These are phyloP conservation scores for Melinopterus prodromus DNA, from an alignment of 2,888 invertebrate genomes.

Conservation along the genomic window DNA sequence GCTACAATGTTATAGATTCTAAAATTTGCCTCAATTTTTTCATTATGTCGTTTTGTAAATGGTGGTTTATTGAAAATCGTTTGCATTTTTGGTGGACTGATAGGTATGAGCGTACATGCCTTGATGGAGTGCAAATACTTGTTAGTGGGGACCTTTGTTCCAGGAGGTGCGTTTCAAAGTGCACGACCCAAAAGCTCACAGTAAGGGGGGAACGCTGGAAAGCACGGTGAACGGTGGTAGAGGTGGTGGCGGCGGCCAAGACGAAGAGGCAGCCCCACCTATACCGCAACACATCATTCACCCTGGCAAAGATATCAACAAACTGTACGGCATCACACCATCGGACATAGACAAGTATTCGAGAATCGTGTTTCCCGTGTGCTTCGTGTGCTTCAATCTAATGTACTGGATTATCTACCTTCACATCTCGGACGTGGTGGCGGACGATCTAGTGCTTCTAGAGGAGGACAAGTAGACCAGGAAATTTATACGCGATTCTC, in stretches of 20 bases:
- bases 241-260: slow-evolving; percentile 68
- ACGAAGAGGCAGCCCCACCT: slow-evolving; percentile 71
- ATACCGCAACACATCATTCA: slow-evolving; percentile 82
- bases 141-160: slow-evolving; percentile 71
- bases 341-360: slow-evolving; percentile 99
- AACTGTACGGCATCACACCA: slow-evolving; percentile 90
- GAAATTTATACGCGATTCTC: slow-evolving; percentile 20
- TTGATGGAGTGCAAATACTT: slow-evolving; percentile 63
- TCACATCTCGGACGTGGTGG: slow-evolving; percentile 95
- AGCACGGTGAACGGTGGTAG: slow-evolving; percentile 88
- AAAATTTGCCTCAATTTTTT: not conserved
- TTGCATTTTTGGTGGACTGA: slow-evolving; percentile 12
- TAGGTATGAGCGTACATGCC: not conserved
- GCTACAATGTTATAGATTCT: too few species aligned
- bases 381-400: slow-evolving; percentile 98
- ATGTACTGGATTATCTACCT: slow-evolving; percentile 98
- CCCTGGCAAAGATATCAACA: slow-evolving; percentile 92
- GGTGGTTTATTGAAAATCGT: not conserved
- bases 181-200: slow-evolving; percentile 92
- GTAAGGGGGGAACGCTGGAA: slow-evolving; percentile 90
- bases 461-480: slow-evolving; percentile 70
- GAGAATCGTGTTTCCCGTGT: slow-evolving; percentile 96
- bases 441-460: slow-evolving; percentile 89
- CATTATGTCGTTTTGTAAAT: not conserved
- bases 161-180: slow-evolving; percentile 97